A percentile compares a stretch with the other conserved stretches of the same genome.
phyloP scores from a whole-genome alignment of 2,113 vertebrate genomes.

The Myotis brandtii region DNA sequence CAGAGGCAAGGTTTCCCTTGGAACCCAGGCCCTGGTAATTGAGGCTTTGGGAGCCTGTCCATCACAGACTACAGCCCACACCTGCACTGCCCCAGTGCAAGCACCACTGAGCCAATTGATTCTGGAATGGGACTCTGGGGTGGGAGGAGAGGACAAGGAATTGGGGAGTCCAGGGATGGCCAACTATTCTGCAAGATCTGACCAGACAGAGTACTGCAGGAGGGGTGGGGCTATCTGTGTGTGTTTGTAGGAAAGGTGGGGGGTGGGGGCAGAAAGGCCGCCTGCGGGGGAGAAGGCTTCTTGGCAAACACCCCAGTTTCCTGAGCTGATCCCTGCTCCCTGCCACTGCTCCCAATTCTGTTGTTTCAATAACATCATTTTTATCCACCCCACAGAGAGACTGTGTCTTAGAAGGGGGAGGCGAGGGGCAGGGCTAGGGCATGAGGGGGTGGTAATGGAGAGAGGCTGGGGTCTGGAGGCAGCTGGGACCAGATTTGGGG shows the following conservation, averaged over 20 bases:
- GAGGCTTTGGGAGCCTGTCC: not conserved
- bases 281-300: constrained; percentile 82
- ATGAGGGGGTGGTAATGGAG: constrained; percentile 32
- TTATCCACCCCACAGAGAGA: constrained; percentile 82
- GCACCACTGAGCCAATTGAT: not conserved
- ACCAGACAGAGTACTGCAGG: constrained; percentile 54
- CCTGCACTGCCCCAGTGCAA: not conserved
- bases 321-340: constrained; percentile 81
- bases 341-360: constrained; percentile 83
- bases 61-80: not conserved
- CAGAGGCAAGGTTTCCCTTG: not conserved
- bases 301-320: constrained; percentile 84
- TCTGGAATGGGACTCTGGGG: constrained; percentile 4
- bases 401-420: constrained; percentile 59
- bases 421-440: constrained; percentile 57
- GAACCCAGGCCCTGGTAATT: not conserved
- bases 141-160: not conserved
- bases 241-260: constrained; percentile 81
- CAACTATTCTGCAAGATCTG: constrained; percentile 63
- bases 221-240: constrained; percentile 72
- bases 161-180: constrained; percentile 33
- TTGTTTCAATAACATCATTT: constrained; percentile 85
- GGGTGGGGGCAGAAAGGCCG: constrained; percentile 79
- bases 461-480: constrained; percentile 65
- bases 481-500: constrained; percentile 74